Conservation (phyloP, 1,140 invertebrate species). For the honey bee (Apis mellifera) region DNA sequence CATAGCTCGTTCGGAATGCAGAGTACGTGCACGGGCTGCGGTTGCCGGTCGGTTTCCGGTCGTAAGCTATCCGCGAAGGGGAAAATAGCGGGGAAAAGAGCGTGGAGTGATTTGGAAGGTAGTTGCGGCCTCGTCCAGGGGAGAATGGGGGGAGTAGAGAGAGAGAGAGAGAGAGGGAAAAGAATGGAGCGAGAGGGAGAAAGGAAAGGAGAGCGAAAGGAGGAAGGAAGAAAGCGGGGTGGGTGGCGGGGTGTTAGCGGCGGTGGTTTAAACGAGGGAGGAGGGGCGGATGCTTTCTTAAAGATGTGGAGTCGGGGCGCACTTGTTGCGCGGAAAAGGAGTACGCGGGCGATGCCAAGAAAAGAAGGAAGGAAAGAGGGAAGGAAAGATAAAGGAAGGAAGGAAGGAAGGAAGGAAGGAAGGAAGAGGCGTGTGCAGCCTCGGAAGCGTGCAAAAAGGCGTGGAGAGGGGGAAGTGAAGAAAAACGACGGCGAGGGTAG, state of each 20-base stretch:
- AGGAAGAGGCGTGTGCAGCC: slow-evolving; percentile 53
- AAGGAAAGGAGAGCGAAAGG: slow-evolving; percentile 11
- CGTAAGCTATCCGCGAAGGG: slow-evolving; percentile 28
- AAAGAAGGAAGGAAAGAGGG: slow-evolving; percentile 40
- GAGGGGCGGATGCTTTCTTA: slow-evolving; percentile 73
- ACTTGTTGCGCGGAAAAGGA: slow-evolving; percentile 79
- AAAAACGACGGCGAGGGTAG: slow-evolving; percentile 41
- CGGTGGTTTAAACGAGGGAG: slow-evolving; percentile 50
- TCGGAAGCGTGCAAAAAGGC: slow-evolving; percentile 40
- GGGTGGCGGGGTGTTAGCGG: slow-evolving; percentile 27
- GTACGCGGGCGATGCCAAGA: slow-evolving; percentile 62
- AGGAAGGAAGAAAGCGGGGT: slow-evolving; percentile 28
- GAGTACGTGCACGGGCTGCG: slow-evolving; percentile 8
- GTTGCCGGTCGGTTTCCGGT: slow-evolving; percentile 39
- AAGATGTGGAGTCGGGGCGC: slow-evolving; percentile 76
- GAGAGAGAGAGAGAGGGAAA: neutral
- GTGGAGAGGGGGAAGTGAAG: slow-evolving; percentile 44
- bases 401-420: slow-evolving; percentile 48
- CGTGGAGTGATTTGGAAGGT: slow-evolving; percentile 55
- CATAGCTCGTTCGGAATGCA: neutral
- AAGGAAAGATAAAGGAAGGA: slow-evolving; percentile 61
- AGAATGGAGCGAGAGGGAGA: no score
- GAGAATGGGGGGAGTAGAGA: neutral
- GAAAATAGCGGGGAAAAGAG: slow-evolving; percentile 31
- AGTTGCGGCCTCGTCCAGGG: slow-evolving; percentile 28